Conservation (phyloP, 2,888 invertebrate genomes). For the Lithophane ornitopus region DNA sequence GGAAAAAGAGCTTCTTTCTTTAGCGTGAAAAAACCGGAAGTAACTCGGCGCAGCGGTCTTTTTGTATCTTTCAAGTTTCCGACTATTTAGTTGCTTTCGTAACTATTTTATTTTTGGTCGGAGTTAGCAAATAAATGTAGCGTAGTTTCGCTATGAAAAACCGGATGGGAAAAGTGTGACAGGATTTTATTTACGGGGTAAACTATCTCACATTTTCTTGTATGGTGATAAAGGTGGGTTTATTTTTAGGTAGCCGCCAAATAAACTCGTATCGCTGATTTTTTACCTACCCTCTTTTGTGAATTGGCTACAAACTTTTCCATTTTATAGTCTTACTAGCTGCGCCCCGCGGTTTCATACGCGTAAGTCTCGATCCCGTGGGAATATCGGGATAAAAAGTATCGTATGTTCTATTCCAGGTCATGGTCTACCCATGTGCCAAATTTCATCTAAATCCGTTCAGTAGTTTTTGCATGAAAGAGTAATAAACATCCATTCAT, state of each 20-base stretch:
- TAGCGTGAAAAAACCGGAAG: slow-evolving; percentile 57
- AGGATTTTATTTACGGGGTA: slow-evolving; percentile 43
- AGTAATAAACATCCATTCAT: too few species aligned
- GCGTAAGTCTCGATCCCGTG: too few species aligned
- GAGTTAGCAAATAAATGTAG: slow-evolving; percentile 56
- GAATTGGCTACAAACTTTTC: not conserved
- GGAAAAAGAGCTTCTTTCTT: slow-evolving; percentile 64
- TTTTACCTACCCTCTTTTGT: not conserved
- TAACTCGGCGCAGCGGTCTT: slow-evolving; percentile 52
- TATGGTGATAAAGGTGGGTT: not conserved
- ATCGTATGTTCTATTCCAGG: too few species aligned
- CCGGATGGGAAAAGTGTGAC: slow-evolving; percentile 28
- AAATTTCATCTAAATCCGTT: too few species aligned
- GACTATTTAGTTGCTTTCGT: slow-evolving; percentile 62
- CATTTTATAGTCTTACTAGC: too few species aligned
- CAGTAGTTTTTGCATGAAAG: too few species aligned
- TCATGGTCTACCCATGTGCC: too few species aligned
- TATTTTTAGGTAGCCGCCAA: slow-evolving; percentile 3
- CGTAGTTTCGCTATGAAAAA: slow-evolving; percentile 40
- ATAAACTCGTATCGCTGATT: not conserved
- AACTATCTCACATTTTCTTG: slow-evolving; percentile 18
- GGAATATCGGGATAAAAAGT: too few species aligned
- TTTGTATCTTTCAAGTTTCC: slow-evolving; percentile 61
- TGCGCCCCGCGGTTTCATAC: too few species aligned
- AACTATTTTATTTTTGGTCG: slow-evolving; percentile 62